Conservation (phyloP, 2,888 invertebrate species). For the Ganaspis brasiliensis region DNA sequence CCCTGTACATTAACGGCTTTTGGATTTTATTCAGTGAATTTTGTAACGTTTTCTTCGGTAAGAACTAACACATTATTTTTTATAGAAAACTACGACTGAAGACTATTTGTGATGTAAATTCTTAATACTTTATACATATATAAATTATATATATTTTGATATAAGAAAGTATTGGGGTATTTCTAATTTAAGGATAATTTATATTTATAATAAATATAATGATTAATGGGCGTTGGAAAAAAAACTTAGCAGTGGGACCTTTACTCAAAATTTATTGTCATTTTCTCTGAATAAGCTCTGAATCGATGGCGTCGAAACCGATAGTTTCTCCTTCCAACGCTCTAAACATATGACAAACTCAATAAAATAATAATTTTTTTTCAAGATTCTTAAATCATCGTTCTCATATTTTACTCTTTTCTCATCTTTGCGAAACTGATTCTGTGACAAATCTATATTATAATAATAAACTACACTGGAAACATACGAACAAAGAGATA, state of each 20-base stretch:
- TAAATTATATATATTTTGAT: neutral
- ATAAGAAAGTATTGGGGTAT: no score
- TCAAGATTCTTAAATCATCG: slow-evolving; percentile 23
- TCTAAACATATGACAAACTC: neutral
- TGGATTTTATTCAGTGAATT: slow-evolving; percentile 9
- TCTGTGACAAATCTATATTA: neutral
- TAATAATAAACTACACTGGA: no score
- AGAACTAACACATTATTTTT: neutral
- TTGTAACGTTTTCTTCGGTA: slow-evolving; percentile 6
- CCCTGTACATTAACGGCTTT: slow-evolving; percentile 17
- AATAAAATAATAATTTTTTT: neutral
- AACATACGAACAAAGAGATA: no score
- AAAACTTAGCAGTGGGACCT: no score
- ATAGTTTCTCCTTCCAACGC: no score
- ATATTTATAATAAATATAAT: no score
- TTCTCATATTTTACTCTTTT: slow-evolving; percentile 24
- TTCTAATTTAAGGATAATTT: no score
- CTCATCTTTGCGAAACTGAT: slow-evolving; percentile 13
- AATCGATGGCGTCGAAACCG: no score
- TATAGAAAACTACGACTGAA: neutral
- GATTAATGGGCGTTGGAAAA: no score
- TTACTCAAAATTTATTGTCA: no score
- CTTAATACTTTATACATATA: neutral
- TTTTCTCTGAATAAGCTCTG: neutral
- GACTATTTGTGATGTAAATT: neutral